Percentiles rank a stretch among this genome's conserved stretches.
Conservation (phyloP, 2,888 invertebrate genomes). For the Metalampra italica region DNA sequence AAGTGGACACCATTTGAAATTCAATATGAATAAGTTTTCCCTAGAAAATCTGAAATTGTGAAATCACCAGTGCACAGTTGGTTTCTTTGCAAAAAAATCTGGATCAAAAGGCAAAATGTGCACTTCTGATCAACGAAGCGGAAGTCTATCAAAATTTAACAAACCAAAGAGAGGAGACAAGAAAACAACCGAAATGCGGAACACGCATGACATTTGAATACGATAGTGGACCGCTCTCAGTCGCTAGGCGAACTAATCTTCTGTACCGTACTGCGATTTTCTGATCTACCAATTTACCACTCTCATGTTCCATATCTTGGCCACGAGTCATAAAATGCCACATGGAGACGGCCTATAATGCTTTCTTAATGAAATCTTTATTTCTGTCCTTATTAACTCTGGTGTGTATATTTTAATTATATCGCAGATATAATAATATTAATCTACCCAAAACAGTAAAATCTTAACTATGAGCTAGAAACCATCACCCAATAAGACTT, state of each 20-base stretch:
- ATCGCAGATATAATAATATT: no score
- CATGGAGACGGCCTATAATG: not conserved
- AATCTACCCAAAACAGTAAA: no score
- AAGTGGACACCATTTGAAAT: no score
- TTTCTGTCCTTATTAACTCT: no score
- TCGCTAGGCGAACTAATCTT: conserved; percentile 58
- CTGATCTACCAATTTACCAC: conserved; percentile 64
- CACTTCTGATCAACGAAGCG: conserved; percentile 7
- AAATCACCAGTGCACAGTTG: no score
- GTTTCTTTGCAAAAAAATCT: no score
- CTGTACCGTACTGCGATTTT: conserved; percentile 55
- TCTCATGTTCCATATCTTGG: conserved; percentile 46
- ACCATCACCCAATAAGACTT: no score
- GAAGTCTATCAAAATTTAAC: conserved; percentile 3
- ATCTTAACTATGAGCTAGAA: no score
- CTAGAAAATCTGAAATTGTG: no score
- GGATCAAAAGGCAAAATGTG: not conserved
- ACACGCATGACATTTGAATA: conserved; percentile 43
- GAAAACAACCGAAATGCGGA: conserved; percentile 19
- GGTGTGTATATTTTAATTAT: no score
- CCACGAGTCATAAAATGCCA: conserved; percentile 24
- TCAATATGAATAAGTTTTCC: no score
- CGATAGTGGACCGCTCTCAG: conserved; percentile 24
- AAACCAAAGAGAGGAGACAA: conserved; percentile 5
- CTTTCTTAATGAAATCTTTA: no score